These are phyloP conservation scores for Pseudoips prasinana DNA, from an alignment of 2,888 invertebrate genomes.

Conservation along the genomic window DNA sequence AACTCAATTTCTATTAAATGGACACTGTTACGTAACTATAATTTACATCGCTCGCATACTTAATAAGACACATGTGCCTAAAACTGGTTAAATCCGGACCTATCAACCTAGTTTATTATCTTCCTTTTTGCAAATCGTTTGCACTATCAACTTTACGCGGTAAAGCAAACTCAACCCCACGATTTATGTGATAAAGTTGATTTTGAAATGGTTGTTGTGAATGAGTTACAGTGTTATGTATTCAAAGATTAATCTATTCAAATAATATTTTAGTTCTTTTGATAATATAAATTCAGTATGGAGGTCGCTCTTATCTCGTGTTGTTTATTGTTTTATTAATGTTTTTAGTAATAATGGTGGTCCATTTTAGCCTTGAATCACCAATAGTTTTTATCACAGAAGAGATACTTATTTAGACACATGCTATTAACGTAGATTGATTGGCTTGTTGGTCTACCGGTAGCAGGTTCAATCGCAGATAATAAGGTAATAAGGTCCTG, in stretches of 20 bases:
- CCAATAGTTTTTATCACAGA: slow-evolving; percentile 8
- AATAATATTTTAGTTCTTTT: slow-evolving; percentile 60
- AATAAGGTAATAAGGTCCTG: too few species aligned
- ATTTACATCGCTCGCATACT: slow-evolving; percentile 30
- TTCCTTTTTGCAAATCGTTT: slow-evolving; percentile 67
- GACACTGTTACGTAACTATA: slow-evolving; percentile 21
- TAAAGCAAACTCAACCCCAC: slow-evolving; percentile 23
- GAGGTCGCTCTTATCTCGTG: slow-evolving; percentile 59
- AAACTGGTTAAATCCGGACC: slow-evolving; percentile 53
- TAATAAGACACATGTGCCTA: slow-evolving; percentile 39
- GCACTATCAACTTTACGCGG: slow-evolving; percentile 29
- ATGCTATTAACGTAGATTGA: too few species aligned
- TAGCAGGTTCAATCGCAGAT: too few species aligned
- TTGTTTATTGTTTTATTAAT: slow-evolving; percentile 45
- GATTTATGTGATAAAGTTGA: not conserved
- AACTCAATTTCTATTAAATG: slow-evolving; percentile 5
- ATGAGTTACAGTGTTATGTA: slow-evolving; percentile 30
- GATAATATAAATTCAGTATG: slow-evolving; percentile 64
- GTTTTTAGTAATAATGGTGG: slow-evolving; percentile 12
- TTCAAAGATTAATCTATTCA: slow-evolving; percentile 53
- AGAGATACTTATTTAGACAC: too few species aligned
- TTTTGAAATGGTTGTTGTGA: slow-evolving; percentile 9
- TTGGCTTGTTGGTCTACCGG: too few species aligned
- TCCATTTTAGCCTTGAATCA: slow-evolving; percentile 15
- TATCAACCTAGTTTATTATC: slow-evolving; percentile 69